Percentiles rank a stretch among this genome's conserved stretches.
phyloP scores from a whole-genome alignment of 2,888 invertebrate genomes.

The Drosophila pegasa region DNA sequence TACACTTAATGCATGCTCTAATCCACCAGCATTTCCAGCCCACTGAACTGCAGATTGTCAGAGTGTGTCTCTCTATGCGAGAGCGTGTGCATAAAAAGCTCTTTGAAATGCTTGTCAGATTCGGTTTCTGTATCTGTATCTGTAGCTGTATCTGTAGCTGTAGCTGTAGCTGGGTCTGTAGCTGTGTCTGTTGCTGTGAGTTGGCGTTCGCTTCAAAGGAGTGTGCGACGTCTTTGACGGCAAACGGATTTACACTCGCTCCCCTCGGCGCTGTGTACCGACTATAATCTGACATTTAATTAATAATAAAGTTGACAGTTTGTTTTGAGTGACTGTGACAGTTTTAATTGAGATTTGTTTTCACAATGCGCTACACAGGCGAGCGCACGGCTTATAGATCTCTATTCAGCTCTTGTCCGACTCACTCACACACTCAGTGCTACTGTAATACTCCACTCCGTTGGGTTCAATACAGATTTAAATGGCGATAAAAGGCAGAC shows the following conservation, averaged over 20 bases:
- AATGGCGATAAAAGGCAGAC: neutral
- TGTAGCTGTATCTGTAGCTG: slow-evolving; percentile 16
- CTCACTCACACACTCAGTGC: slow-evolving; percentile 23
- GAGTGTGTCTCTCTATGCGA: slow-evolving; percentile 9
- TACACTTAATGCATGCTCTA: slow-evolving; percentile 61
- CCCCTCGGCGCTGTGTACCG: slow-evolving; percentile 41
- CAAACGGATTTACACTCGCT: slow-evolving; percentile 57
- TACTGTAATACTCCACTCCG: slow-evolving; percentile 26
- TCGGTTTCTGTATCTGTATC: slow-evolving; percentile 44
- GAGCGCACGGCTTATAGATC: slow-evolving; percentile 39
- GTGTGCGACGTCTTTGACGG: slow-evolving; percentile 69
- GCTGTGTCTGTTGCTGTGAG: slow-evolving; percentile 19
- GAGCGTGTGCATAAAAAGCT: slow-evolving; percentile 42
- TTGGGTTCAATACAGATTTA: neutral
- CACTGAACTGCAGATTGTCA: slow-evolving; percentile 58
- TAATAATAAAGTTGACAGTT: slow-evolving; percentile 83
- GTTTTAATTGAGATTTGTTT: slow-evolving; percentile 81
- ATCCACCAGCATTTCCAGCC: slow-evolving; percentile 66
- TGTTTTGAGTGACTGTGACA: slow-evolving; percentile 82
- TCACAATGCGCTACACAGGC: slow-evolving; percentile 46
- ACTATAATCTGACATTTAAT: slow-evolving; percentile 83
- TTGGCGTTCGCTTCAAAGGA: slow-evolving; percentile 66
- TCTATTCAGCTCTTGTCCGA: slow-evolving; percentile 29
- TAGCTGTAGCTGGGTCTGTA: slow-evolving; percentile 20
- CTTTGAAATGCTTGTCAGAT: slow-evolving; percentile 68